Base-by-base conservation (phyloP, 2,797 vertebrate species). In the Alouatta caraya region DNA sequence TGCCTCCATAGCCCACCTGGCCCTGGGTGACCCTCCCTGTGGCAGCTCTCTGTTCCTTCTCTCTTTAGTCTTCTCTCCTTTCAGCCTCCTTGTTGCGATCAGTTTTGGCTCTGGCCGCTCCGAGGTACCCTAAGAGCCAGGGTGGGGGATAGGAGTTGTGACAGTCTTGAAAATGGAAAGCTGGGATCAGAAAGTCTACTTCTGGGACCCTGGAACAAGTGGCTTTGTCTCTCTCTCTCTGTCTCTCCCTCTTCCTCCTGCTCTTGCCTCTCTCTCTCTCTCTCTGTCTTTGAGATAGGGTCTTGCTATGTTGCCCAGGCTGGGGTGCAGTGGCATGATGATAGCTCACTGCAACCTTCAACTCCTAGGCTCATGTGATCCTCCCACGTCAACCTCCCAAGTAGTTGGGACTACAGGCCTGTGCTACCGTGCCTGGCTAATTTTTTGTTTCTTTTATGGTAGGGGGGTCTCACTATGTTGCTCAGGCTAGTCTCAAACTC, bases 1-100 rank as follows among this genome's bases (percentile, higher is more conserved):
- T 1, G 2, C 64, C 26, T 21, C 72, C 28, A 0, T 5, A 15
- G 33, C 46, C 64, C 19, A 0, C 28, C 22, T 1, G 15, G 70
- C 24, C 39, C 24, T 9, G 9, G 30, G 12, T 22, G 44, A 8
- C 8, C 37, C 75, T 30, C 44, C 46, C 52, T 1, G 6, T 0
- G 12, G 70, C 76, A 17, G 14, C 30, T 1, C 79, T 48, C 37
- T 37, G 13, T 37, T 61, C 17, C 44, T 55, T 30, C 48, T 76
- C 75, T 50, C 24, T 42, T 5, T 13, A 24, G 0, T 42, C 64
- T 37, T 59, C 88, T 70, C 11, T 64, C 55, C 59, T 79, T 52
- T 42, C n/a, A 9, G 30, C 39, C 70, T n/a, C 61, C 37, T 42
- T 57, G 19, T 48, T 5, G 10, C 52, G 0, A 0, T 59, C 3